These are phyloP conservation scores for Tiaroga cobitis DNA, from an alignment of 2,797 vertebrate genomes.

Conservation along the genomic window DNA sequence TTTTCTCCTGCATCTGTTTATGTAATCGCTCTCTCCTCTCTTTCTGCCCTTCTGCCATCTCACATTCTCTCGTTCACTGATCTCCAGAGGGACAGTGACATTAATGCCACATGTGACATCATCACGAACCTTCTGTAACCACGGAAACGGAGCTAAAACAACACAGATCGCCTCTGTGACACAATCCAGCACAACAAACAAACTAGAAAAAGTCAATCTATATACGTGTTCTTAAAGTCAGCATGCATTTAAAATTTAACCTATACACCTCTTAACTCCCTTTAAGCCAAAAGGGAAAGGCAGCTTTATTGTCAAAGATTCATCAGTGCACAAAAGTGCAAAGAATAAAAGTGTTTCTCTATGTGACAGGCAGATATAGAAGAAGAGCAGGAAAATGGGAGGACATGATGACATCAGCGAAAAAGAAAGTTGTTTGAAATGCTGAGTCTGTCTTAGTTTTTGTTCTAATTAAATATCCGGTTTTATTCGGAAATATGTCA, in stretches of 20 bases:
- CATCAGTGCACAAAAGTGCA: neutral
- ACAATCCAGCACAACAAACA: neutral
- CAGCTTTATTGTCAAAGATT: neutral
- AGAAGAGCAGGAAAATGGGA: neutral
- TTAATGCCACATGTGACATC: slow-evolving; percentile 18
- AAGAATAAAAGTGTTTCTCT: neutral
- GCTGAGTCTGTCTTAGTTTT: neutral
- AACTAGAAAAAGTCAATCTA: neutral
- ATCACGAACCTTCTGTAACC: neutral
- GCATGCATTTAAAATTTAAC: neutral
- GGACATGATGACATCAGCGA: too few species aligned
- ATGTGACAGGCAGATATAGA: too few species aligned
- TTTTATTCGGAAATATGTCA: neutral
- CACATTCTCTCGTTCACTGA: slow-evolving; percentile 52
- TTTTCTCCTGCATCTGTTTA: slow-evolving; percentile 8
- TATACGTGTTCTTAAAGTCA: neutral
- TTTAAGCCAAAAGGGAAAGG: neutral
- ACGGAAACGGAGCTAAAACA: neutral
- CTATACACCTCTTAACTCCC: neutral
- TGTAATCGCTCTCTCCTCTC: neutral
- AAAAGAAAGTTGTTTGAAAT: too few species aligned
- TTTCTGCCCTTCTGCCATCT: slow-evolving; percentile 21
- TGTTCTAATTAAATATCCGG: neutral
- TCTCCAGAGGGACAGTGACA: slow-evolving; percentile 40
- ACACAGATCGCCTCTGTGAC: neutral